Base-by-base conservation (phyloP, 2,888 invertebrate species). In the Drosophila kambysellisi region DNA sequence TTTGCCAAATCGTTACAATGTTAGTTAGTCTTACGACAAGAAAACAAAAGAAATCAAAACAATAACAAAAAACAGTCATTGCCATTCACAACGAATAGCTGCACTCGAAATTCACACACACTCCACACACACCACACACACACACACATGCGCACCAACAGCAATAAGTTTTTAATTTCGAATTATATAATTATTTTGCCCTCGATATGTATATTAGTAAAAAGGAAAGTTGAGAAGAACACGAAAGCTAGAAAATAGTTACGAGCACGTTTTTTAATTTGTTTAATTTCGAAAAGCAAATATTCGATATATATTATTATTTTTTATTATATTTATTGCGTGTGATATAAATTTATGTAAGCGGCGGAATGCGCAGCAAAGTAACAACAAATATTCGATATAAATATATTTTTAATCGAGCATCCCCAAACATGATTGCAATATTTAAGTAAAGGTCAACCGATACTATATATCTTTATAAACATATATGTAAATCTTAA, bases 301-400 rank as follows among this genome's bases (percentile, higher is more conserved):
- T 33, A 48, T 53, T 46, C 29, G 20, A 57, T 56, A 57, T 43
- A 70, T 51, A 52, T 25, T 74, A 41, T 79, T 74, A 59, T 74
- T 74, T 60, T 17, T 65, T 80, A 80, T 59, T 77, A 73, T 90
- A 88, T 89, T 90, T 87, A 90, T 90, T 87, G 87, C 88, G 87
- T 88, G 87, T 88, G 87, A 88, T 88, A 88, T 88, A 90, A 84
- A 87, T 82, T 90, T 82, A 87, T 90, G 79, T 81, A 83, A 58
- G 77, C 62, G 64, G 66, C 81, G 66, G 57, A 54, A 58, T 63
- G 46, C 70, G 54, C 76, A 67, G 76, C 70, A 81, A 70, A 57
- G 48, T 41, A 62, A 48, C 60, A 41, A 20, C 15, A 60, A 58
- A 58, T 32, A 70, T 68, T 46, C 46, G 46, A 25, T 70, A 52